Evolutionary conservation across 2,888 invertebrate genomes (phyloP), one percentile per base, ranked within the genome.

Genomic region (Smittia aterrima): DNA sequence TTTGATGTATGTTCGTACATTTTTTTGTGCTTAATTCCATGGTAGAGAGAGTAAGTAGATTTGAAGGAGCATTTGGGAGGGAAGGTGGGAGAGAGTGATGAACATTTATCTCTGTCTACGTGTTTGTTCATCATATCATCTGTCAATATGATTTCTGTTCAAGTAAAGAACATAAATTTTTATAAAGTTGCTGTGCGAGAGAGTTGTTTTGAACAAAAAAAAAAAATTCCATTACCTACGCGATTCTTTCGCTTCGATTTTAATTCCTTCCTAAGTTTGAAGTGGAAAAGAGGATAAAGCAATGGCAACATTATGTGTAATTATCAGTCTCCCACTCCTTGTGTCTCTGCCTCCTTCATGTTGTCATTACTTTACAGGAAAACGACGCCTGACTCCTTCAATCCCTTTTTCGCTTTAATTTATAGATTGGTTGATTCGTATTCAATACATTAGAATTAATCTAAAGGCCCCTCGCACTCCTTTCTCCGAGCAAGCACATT

Each of bases 391-490:
- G 25, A 47, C 71, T 24, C 16, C 27, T 25, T 53, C 20, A 70
- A 70, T 70, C 62, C 58, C 62, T 72, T 62, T 62, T 27, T 38
- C 18, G 20, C 24, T 62, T 25, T 72, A 72, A 72, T 72, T 72
- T 72, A 72, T 72, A 72, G 72, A 72, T 72, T 72, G 72, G 72
- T 72, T 72, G 72, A 72, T 72, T 72, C 72, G 38, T 38, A 72
- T 72, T 72, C 72, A 72, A 72, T 72, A 72, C 72, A 72, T 62
- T 72, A 70, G 53, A 70, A 70, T 70, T 70, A 70, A 70, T 70
- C 70, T 70, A 41, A 32, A 68, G 47, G 41, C n/a, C n/a, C n/a
- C 16, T 13, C 47, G 9, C 18, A 58, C 24, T 70, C 16, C 3
- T 27, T 54, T 53, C 27, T 1, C 4, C n/a, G 9, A 20, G 4